Evolutionary conservation across 2,888 invertebrate genomes (phyloP), one percentile per base, ranked within the genome.

Genomic region (Agonopterix alstromeriana): DNA sequence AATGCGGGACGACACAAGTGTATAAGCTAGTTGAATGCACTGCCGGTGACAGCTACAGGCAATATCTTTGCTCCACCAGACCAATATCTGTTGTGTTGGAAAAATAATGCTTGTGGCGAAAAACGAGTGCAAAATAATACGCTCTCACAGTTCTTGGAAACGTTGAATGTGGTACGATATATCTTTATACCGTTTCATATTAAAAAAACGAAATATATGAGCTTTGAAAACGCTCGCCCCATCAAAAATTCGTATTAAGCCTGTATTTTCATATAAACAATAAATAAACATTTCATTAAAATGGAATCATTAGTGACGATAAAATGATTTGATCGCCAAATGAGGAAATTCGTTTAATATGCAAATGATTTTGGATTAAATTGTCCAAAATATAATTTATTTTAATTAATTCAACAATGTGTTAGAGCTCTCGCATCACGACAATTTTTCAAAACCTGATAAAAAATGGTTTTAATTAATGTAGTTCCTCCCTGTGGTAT

Each of bases 21-120:
- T 74, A 77, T 75, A 77, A 79, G 78, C 78, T 66, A 73, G 75
- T 73, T 67, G 70, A 64, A 73, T 70, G 65, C 71, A 73, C 77
- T 82, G 81, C 54, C 61, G 66, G 65, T 77, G 83, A 82, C 84
- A 82, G 81, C 73, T 76, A 83, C 77, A 82, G 72, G 79, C 83
- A 81, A 84, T 84, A 84, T 82, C 82, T 82, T 74, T 73, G 72
- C 72, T 67, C 63, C 61, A 65, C 73, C 70, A 74, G 71, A 76
- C 78, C 81, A 80, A 82, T 81, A 82, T 75, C 78, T 73, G 77
- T 72, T 70, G 72, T 69, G 64, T 67, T 70, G 72, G 68, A 70
- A 77, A 78, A 78, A 80, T 77, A 74, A 73, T 70, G 68, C 71
- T 63, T 58, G 55, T 53, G 57, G 65, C 65, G 64, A 71, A 71